Percentiles rank a stretch among this genome's conserved stretches.
Evolutionary conservation across 1,140 invertebrate genomes (phyloP).

Genomic region (Meloidogyne floridensis): DNA sequence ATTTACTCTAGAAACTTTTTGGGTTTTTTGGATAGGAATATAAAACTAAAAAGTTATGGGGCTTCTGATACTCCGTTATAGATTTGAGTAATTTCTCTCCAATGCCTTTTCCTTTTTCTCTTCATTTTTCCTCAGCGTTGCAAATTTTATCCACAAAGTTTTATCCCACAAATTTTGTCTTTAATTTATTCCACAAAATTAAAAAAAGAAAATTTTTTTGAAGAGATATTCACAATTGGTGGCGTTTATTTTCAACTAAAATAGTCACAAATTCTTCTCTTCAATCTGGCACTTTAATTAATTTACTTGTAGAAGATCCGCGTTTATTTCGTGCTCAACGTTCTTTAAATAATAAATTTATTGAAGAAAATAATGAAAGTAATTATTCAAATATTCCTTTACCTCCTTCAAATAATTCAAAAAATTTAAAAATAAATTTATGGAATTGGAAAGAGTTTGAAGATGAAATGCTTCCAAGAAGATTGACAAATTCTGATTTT

Average conservation of each 20-base stretch:
- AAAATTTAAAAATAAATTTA: conserved; percentile 17
- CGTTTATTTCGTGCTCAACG: conserved; percentile 28
- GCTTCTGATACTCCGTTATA: too few relatives aligned
- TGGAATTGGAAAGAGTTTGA: conserved; percentile 30
- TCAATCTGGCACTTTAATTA: conserved; percentile 30
- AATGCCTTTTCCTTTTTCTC: too few relatives aligned
- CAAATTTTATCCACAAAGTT: too few relatives aligned
- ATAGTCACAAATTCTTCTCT: conserved; percentile 12
- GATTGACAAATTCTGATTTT: conserved; percentile 27
- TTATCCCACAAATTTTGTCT: too few relatives aligned
- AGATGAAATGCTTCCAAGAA: conserved; percentile 28
- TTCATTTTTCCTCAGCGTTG: too few relatives aligned
- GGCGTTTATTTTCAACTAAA: conserved; percentile 6
- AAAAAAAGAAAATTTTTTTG: background rate
- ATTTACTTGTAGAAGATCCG: conserved; percentile 39
- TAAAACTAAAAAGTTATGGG: too few relatives aligned
- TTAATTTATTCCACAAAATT: too few relatives aligned
- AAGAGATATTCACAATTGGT: conserved; percentile 27
- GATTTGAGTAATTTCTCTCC: too few relatives aligned
- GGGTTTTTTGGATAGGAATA: too few relatives aligned
- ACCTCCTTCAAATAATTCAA: background rate
- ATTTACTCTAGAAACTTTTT: too few relatives aligned
- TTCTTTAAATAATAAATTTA: background rate
- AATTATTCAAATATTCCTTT: background rate
- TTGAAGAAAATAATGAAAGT: conserved; percentile 10